A percentile compares a stretch with the other conserved stretches of the same genome.
These are phyloP conservation scores for Peromyscus attwateri DNA, from an alignment of 2,797 vertebrate genomes.

Conservation along the genomic window DNA sequence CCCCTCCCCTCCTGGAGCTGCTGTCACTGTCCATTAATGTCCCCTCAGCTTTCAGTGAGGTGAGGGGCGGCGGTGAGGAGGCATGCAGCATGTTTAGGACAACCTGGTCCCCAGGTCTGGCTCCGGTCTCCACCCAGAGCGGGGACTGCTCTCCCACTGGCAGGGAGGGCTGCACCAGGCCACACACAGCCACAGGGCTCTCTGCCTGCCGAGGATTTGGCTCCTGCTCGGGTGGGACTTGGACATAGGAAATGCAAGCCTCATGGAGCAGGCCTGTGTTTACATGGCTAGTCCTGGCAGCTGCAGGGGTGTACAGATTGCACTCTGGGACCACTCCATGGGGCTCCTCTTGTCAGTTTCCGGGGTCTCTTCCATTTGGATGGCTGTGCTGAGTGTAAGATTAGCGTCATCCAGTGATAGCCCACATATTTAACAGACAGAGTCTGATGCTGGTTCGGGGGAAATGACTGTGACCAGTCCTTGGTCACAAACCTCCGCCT, in stretches of 20 bases:
- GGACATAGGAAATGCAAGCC: slow-evolving; percentile 22
- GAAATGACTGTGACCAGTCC: neutral
- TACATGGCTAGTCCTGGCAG: neutral
- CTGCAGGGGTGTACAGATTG: neutral
- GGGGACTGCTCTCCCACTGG: neutral
- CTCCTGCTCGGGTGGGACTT: neutral
- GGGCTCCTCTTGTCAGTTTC: slow-evolving; percentile 5
- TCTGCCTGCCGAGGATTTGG: neutral
- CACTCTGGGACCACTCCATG: neutral
- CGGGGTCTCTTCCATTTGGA: neutral
- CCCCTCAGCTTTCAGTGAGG: neutral
- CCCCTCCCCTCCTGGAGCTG: neutral
- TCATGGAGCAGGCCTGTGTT: neutral
- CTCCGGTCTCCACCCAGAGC: neutral
- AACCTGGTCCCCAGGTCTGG: neutral
- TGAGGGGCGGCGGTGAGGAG: neutral
- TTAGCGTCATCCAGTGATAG: neutral
- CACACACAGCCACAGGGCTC: slow-evolving; percentile 73
- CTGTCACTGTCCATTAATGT: slow-evolving; percentile 42
- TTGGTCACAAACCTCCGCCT: neutral
- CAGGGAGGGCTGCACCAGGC: neutral
- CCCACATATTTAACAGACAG: neutral
- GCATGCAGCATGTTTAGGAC: neutral
- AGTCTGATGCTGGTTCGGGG: neutral
- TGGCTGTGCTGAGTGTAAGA: fast-evolving